Percentiles rank a stretch among this genome's conserved stretches.
phyloP scores from a whole-genome alignment of 2,888 invertebrate species.

The Tribolium freemani region DNA sequence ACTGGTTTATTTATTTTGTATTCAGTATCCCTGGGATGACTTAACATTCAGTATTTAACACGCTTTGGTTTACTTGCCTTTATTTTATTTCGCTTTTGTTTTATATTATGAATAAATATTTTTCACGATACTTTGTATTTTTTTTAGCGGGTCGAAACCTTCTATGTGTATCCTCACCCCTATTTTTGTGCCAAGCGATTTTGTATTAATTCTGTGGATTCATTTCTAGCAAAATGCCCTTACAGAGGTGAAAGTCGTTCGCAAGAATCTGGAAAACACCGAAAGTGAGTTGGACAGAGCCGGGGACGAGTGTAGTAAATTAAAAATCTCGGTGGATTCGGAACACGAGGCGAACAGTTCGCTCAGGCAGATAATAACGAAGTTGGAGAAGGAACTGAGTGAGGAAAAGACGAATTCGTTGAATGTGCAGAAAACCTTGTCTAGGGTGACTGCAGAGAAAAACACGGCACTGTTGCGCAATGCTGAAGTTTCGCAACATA shows the following conservation, averaged over 20 bases:
- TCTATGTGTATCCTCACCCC: constrained; percentile 25
- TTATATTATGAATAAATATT: constrained; percentile 22
- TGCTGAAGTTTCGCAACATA: constrained; percentile 86
- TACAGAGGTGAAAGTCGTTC: constrained; percentile 64
- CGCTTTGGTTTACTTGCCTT: constrained; percentile 16
- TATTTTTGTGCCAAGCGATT: constrained; percentile 5
- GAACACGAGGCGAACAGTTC: constrained; percentile 71
- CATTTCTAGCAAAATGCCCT: constrained; percentile 34
- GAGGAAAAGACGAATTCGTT: constrained; percentile 71
- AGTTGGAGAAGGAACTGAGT: constrained; percentile 69
- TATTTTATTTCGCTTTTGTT: background rate
- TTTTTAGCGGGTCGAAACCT: constrained; percentile 12
- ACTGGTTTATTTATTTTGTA: constrained; percentile 1
- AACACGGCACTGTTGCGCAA: constrained; percentile 82
- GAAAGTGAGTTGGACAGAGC: constrained; percentile 69
- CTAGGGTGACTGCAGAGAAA: constrained; percentile 79
- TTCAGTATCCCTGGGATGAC: background rate
- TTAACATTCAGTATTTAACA: constrained; percentile 4
- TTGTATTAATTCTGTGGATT: background rate
- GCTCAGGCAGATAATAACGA: constrained; percentile 70
- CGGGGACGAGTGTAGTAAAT: constrained; percentile 70
- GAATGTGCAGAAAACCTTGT: constrained; percentile 66
- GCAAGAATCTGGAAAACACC: constrained; percentile 65
- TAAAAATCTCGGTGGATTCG: constrained; percentile 70
- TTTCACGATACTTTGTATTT: constrained; percentile 16